phyloP scores from a whole-genome alignment of 2,797 vertebrate genomes.

The Delichon dasypus region DNA sequence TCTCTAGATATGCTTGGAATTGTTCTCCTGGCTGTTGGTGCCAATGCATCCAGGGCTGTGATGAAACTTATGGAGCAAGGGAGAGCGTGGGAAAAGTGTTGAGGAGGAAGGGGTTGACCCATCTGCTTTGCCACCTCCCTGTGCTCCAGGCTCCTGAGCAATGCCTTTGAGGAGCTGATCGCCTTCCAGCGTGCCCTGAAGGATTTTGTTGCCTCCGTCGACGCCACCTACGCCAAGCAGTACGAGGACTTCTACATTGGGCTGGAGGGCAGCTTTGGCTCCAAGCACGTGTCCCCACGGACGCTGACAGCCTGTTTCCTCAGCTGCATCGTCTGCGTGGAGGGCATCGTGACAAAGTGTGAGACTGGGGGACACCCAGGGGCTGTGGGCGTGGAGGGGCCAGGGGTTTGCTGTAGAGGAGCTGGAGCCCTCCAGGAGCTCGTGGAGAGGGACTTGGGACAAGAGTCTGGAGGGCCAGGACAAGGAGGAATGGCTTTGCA shows the following conservation, averaged over 20 bases:
- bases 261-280: conserved; percentile 95
- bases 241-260: conserved; percentile 94
- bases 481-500: neutral
- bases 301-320: conserved; percentile 91
- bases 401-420: neutral
- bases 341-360: conserved; percentile 98
- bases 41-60: neutral
- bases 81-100: rapidly evolving
- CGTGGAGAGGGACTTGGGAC: neutral
- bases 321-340: conserved; percentile 92
- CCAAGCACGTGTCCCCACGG: conserved; percentile 90
- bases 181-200: conserved; percentile 94
- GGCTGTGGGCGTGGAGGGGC: neutral
- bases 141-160: conserved; percentile 84
- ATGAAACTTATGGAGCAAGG: rapidly evolving
- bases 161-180: conserved; percentile 89
- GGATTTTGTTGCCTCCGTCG: conserved; percentile 90
- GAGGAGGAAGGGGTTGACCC: neutral
- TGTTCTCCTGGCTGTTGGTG: neutral
- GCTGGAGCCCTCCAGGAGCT: neutral
- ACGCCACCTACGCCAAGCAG: conserved; percentile 95
- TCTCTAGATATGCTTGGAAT: neutral
- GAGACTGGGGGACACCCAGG: conserved; percentile 30
- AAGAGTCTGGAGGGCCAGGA: neutral
- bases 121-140: neutral